Conservation (phyloP, 2,888 invertebrate genomes). For the Eupelmus urozonus region DNA sequence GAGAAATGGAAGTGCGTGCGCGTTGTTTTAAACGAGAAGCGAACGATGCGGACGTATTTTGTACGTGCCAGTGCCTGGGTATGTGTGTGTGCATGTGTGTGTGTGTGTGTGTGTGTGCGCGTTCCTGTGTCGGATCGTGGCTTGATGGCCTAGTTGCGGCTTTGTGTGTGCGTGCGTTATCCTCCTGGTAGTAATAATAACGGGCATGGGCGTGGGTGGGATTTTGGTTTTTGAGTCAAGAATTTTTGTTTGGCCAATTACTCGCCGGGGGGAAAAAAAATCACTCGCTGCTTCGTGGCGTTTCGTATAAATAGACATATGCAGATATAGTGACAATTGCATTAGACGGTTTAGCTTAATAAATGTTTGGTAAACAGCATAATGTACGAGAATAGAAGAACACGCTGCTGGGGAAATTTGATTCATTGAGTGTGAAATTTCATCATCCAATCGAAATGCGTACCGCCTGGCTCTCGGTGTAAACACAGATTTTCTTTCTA, state of each 20-base stretch:
- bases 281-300: no score
- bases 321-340: no score
- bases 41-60: constrained; percentile 51
- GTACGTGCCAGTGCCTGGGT: constrained; percentile 10
- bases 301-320: no score
- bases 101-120: not conserved
- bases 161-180: constrained; percentile 12
- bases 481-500: no score
- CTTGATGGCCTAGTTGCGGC: not conserved
- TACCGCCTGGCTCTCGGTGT: not conserved
- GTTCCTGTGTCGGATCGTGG: not conserved
- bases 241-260: no score
- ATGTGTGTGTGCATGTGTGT: not conserved
- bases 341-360: no score
- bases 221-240: no score
- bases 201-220: no score
- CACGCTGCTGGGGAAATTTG: no score
- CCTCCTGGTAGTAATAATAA: not conserved
- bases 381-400: no score
- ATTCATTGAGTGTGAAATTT: no score
- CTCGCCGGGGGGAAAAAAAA: no score
- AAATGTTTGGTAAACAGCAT: not conserved
- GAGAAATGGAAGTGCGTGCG: constrained; percentile 10
- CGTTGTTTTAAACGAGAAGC: constrained; percentile 56
- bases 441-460: not conserved